Conservation (phyloP, 1,140 invertebrate genomes). For the Dreissena rostriformis region DNA sequence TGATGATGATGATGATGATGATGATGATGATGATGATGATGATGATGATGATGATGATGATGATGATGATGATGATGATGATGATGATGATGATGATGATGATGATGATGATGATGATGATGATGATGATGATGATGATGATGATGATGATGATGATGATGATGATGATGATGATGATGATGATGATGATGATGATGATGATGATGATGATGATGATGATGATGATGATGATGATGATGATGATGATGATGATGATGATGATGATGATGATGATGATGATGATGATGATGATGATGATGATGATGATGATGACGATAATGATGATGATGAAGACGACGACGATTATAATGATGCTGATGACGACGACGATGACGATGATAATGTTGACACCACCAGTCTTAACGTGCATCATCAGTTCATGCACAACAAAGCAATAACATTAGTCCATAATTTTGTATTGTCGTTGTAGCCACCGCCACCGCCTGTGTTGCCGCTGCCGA, state of each 20-base stretch:
- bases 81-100: constrained; percentile 8
- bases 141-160: constrained; percentile 10
- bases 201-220: constrained; percentile 10
- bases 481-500: too few species aligned
- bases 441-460: not conserved
- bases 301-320: constrained; percentile 11
- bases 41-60: constrained; percentile 9
- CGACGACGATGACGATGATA: constrained; percentile 11
- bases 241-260: constrained; percentile 11
- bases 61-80: constrained; percentile 18
- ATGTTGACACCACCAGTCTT: not conserved
- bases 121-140: constrained; percentile 8
- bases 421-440: not conserved
- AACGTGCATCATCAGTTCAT: not conserved
- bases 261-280: constrained; percentile 10
- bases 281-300: constrained; percentile 10
- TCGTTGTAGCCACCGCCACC: too few species aligned
- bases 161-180: constrained; percentile 10
- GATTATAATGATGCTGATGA: too few species aligned
- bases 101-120: constrained; percentile 11
- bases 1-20: constrained; percentile 7
- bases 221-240: constrained; percentile 10
- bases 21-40: not conserved
- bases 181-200: constrained; percentile 10
- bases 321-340: too few species aligned